These are phyloP conservation scores for Oreohelix idahoensis DNA, from an alignment of 1,140 invertebrate species.

Conservation along the genomic window DNA sequence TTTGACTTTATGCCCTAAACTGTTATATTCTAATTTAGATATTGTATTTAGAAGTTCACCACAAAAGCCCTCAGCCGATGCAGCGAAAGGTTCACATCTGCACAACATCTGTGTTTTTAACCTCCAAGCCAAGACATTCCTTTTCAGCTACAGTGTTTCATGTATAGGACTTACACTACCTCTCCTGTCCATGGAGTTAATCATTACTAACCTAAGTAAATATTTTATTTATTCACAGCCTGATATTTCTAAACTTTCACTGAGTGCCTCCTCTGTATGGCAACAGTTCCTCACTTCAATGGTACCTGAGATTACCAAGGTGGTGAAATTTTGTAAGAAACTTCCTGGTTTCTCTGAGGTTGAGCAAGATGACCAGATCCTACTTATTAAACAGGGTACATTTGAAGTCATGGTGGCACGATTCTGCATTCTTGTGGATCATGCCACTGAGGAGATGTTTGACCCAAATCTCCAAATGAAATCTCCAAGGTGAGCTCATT, in stretches of 20 bases:
- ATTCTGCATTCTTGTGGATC: constrained; percentile 67
- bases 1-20: too few species aligned
- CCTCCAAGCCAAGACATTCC: too few species aligned
- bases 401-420: constrained; percentile 71
- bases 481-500: constrained; percentile 60
- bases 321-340: constrained; percentile 97
- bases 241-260: constrained; percentile 51
- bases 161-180: too few species aligned
- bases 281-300: constrained; percentile 65
- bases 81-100: too few species aligned
- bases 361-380: constrained; percentile 40
- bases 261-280: constrained; percentile 61
- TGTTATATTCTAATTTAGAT: too few species aligned
- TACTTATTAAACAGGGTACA: constrained; percentile 81
- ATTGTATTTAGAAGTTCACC: too few species aligned
- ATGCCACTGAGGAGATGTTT: constrained; percentile 64
- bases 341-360: constrained; percentile 88
- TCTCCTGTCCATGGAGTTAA: too few species aligned
- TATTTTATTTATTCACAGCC: constrained; percentile 50
- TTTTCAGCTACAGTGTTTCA: too few species aligned
- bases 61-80: too few species aligned
- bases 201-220: too few species aligned
- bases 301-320: constrained; percentile 91
- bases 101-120: too few species aligned
- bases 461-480: constrained; percentile 67